A percentile compares a stretch with the other conserved stretches of the same genome.
Evolutionary conservation across 1,140 invertebrate species (phyloP).

Genomic region (Diabrotica virgifera): DNA sequence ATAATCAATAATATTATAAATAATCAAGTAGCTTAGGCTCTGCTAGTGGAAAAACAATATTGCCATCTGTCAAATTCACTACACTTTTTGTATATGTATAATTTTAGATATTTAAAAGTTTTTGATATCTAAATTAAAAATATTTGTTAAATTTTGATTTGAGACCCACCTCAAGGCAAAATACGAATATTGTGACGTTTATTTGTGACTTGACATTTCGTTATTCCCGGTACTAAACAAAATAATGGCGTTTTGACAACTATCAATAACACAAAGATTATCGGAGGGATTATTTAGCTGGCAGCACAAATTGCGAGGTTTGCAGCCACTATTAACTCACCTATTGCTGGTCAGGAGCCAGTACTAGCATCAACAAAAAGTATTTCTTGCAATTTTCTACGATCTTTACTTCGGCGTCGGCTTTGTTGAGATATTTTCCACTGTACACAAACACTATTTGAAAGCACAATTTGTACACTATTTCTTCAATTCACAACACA

Average conservation of each 20-base stretch:
- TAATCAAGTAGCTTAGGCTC: background rate
- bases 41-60: background rate
- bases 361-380: conserved; percentile 38
- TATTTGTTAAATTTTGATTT: too few species aligned
- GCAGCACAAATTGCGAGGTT: conserved; percentile 18
- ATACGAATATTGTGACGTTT: conserved; percentile 27
- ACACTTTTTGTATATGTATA: too few species aligned
- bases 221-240: conserved; percentile 44
- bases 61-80: background rate
- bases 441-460: conserved; percentile 45
- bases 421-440: conserved; percentile 42
- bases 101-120: too few species aligned
- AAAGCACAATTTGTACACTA: conserved; percentile 45
- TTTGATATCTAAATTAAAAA: too few species aligned
- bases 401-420: conserved; percentile 43
- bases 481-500: conserved; percentile 44
- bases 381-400: conserved; percentile 39
- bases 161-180: background rate
- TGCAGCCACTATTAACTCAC: conserved; percentile 29
- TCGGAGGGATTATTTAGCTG: conserved; percentile 15
- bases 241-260: conserved; percentile 46
- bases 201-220: conserved; percentile 46
- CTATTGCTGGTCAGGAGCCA: conserved; percentile 33
- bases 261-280: conserved; percentile 43
- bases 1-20: background rate